A percentile compares a stretch with the other conserved stretches of the same genome.
Conservation (phyloP, 2,797 vertebrate species). For the Chromis chromis region DNA sequence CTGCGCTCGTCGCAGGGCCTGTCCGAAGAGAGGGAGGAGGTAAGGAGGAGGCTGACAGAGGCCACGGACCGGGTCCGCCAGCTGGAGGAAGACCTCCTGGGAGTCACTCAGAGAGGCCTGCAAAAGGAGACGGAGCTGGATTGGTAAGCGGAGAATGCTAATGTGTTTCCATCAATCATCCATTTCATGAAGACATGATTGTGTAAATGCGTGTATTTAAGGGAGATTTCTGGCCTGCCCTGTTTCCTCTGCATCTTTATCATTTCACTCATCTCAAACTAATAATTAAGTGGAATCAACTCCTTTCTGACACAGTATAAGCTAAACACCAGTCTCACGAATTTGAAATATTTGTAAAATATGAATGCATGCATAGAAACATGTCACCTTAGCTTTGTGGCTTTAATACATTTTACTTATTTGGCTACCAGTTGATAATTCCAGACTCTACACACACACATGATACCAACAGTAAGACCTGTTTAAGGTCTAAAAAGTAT, state of each 20-base stretch:
- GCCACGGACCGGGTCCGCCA: conserved; percentile 89
- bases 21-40: conserved; percentile 89
- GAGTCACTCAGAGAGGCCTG: conserved; percentile 92
- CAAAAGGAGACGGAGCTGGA: conserved; percentile 96
- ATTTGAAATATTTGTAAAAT: conserved; percentile 3
- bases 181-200: conserved; percentile 6
- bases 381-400: not conserved
- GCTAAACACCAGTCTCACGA: not conserved
- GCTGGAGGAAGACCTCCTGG: conserved; percentile 91
- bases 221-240: conserved; percentile 7
- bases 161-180: conserved; percentile 32
- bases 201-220: conserved; percentile 19
- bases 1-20: conserved; percentile 87
- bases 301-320: not conserved
- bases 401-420: not conserved
- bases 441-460: not conserved
- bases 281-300: not conserved
- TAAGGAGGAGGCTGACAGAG: conserved; percentile 88
- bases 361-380: not conserved
- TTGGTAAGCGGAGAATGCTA: conserved; percentile 83
- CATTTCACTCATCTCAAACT: conserved; percentile 4
- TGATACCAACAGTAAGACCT: too few relatives aligned
- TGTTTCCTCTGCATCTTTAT: conserved; percentile 38
- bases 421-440: not conserved
- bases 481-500: too few relatives aligned